Conservation (phyloP, 2,888 invertebrate genomes). For the Argynnis bischoffii region DNA sequence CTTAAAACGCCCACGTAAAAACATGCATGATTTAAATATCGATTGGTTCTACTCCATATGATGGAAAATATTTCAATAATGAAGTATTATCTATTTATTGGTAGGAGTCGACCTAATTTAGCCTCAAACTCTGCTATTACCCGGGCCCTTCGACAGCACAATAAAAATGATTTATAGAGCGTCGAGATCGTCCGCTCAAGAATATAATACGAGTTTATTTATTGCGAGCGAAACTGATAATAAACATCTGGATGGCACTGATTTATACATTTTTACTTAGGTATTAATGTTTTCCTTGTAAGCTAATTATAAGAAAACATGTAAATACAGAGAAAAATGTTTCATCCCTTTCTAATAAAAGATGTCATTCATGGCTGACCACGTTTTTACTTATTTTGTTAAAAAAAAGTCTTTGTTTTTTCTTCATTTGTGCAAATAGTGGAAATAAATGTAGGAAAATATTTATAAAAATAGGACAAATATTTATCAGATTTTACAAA, state of each 20-base stretch:
- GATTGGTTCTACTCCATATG: slow-evolving; percentile 20
- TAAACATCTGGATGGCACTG: slow-evolving; percentile 62
- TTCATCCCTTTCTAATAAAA: no score
- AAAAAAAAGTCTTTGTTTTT: no score
- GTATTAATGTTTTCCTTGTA: slow-evolving; percentile 11
- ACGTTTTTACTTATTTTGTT: not conserved
- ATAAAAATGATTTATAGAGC: slow-evolving; percentile 78
- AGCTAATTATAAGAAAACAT: slow-evolving; percentile 1
- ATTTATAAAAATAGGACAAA: no score
- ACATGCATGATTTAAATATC: slow-evolving; percentile 34
- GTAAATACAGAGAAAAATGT: not conserved
- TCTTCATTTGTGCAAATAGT: no score
- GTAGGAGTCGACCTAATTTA: slow-evolving; percentile 70
- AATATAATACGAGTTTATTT: slow-evolving; percentile 77
- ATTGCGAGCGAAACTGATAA: slow-evolving; percentile 69
- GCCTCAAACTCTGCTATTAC: slow-evolving; percentile 62
- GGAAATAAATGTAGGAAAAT: no score
- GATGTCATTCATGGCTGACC: no score
- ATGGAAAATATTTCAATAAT: slow-evolving; percentile 30
- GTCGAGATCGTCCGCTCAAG: slow-evolving; percentile 68
- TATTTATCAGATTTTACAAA: no score
- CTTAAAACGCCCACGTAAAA: slow-evolving; percentile 24
- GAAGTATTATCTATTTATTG: slow-evolving; percentile 48
- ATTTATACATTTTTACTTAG: slow-evolving; percentile 48
- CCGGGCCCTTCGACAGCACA: slow-evolving; percentile 73